These are phyloP conservation scores for Penelope pileata DNA, from an alignment of 2,113 vertebrate species.

Conservation along the genomic window DNA sequence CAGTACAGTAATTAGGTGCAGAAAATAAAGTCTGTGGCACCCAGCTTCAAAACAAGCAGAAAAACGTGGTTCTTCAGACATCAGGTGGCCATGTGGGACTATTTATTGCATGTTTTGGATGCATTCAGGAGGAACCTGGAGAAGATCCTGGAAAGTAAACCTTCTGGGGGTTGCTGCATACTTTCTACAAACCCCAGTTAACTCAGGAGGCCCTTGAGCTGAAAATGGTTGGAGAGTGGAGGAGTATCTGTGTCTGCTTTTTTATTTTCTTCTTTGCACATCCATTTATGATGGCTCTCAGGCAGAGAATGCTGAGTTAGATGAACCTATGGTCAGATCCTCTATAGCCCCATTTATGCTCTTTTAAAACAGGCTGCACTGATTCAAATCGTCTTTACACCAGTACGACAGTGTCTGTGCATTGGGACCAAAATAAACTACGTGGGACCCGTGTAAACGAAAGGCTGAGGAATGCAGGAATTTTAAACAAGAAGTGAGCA, in stretches of 20 bases:
- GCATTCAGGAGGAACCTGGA: neutral
- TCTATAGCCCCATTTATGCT: neutral
- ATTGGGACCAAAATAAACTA: conserved; percentile 50
- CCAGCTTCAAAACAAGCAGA: neutral
- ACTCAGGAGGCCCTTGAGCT: neutral
- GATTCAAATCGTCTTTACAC: conserved; percentile 2
- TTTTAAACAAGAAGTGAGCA: conserved; percentile 26
- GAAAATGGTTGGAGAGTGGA: neutral
- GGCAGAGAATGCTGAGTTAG: neutral
- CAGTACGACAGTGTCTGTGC: conserved; percentile 12
- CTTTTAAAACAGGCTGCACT: neutral
- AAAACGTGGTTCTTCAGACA: neutral
- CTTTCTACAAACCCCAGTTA: neutral
- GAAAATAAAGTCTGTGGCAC: neutral
- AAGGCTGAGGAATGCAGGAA: conserved; percentile 1
- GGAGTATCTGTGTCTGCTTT: neutral
- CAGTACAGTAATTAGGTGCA: neutral
- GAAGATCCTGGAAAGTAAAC: neutral
- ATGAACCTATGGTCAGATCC: neutral
- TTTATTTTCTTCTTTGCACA: neutral
- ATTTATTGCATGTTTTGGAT: neutral
- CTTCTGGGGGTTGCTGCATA: neutral
- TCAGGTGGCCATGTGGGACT: neutral
- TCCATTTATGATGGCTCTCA: neutral
- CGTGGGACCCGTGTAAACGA: neutral